Percentiles rank a stretch among this genome's conserved stretches.
Conservation (phyloP, 2,797 vertebrate species). For the Fundulus diaphanus region DNA sequence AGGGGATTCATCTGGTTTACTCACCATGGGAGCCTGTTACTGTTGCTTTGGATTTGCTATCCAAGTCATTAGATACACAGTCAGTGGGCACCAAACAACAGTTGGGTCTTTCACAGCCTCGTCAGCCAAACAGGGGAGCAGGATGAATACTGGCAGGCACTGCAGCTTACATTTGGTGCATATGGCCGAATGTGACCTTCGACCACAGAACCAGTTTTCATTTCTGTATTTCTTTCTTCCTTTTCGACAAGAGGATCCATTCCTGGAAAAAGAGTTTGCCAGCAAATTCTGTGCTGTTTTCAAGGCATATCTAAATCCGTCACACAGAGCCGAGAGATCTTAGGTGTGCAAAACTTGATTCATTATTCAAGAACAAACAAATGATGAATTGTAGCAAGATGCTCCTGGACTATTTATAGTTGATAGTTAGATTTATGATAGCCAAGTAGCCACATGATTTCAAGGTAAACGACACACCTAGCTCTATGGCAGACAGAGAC, state of each 20-base stretch:
- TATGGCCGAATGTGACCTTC: constrained; percentile 57
- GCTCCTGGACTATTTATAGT: constrained; percentile 71
- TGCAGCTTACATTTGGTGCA: constrained; percentile 48
- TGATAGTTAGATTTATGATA: constrained; percentile 75
- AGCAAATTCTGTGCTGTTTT: constrained; percentile 26
- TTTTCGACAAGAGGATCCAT: constrained; percentile 15
- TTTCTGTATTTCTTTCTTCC: constrained; percentile 12
- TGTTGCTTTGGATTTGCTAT: constrained; percentile 71
- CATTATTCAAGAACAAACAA: constrained; percentile 64
- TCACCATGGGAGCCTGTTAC: constrained; percentile 68
- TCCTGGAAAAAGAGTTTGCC: constrained; percentile 18
- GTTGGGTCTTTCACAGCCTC: constrained; percentile 69
- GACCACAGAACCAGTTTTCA: constrained; percentile 10
- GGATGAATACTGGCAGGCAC: constrained; percentile 62
- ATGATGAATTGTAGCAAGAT: constrained; percentile 73
- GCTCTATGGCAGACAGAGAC: constrained; percentile 54
- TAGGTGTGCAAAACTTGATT: constrained; percentile 45
- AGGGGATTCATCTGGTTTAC: constrained; percentile 76
- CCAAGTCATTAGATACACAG: constrained; percentile 82
- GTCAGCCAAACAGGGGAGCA: constrained; percentile 63
- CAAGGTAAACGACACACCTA: constrained; percentile 61
- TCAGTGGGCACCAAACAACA: constrained; percentile 71
- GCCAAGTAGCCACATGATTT: constrained; percentile 61
- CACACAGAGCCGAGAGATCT: constrained; percentile 50
- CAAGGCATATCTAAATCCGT: constrained; percentile 41